phyloP scores from a whole-genome alignment of 2,888 invertebrate species.

The Coelopa pilipes region DNA sequence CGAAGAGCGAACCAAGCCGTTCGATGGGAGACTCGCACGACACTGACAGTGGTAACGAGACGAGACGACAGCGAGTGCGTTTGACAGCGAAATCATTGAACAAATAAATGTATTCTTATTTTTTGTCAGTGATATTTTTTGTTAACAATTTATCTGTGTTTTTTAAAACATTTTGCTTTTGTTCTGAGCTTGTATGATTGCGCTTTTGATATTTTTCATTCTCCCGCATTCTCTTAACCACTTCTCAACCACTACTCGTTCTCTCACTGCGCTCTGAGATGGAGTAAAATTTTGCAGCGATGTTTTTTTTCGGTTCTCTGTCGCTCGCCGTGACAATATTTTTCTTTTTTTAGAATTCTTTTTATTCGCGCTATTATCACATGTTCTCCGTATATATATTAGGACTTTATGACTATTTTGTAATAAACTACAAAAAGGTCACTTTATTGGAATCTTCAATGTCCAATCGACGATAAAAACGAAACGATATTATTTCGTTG shows the following conservation, averaged over 20 bases:
- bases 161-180: not conserved
- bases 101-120: no score
- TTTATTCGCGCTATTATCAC: conserved; percentile 2
- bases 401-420: no score
- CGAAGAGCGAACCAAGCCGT: not conserved
- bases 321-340: conserved; percentile 10
- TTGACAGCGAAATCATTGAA: not conserved
- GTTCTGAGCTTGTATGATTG: no score
- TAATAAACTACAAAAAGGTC: no score
- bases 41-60: conserved; percentile 1
- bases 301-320: not conserved
- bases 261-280: no score
- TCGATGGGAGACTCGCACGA: not conserved
- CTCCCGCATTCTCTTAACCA: not conserved
- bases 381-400: no score
- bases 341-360: conserved; percentile 31
- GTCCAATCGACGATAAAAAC: not conserved
- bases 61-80: not conserved
- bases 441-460: no score
- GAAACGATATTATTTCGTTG: not conserved
- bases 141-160: not conserved
- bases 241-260: no score
- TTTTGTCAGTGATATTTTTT: not conserved
- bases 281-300: not conserved
- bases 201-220: not conserved